Base-by-base conservation (phyloP, 2,888 invertebrate genomes). In the Spatulosminthurus flaviceps region DNA sequence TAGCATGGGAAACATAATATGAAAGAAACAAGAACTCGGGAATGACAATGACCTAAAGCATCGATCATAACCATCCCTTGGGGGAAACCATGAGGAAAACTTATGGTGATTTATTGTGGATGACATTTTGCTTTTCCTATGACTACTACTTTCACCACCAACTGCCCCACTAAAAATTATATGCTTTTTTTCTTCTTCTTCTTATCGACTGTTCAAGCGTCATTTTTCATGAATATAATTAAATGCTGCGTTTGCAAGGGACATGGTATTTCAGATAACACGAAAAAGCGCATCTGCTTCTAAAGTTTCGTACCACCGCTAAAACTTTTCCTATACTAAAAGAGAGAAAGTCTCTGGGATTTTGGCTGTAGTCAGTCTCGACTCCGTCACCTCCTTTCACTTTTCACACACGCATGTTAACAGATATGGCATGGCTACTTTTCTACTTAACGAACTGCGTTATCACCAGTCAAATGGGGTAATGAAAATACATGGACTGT, bases 331-430 rank as follows among this genome's bases (percentile, higher is more conserved):
- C n/a, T n/a, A n/a, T n/a, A n/a, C n/a, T n/a, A n/a, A n/a, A n/a
- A n/a, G n/a, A n/a, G n/a, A n/a, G n/a, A n/a, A n/a, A n/a, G n/a
- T n/a, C n/a, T 64, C 22, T 21, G 64, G 22, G 21, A 64, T n/a
- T 11, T 64, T 1, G 21, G 64, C n/a, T n/a, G n/a, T n/a, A 64
- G 64, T 64, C 22, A 24, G 24, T 16, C n/a, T 51, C 51, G 16
- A 2, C 16, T 2, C 16, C 16, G 51, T 51, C 51, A 51, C 51
- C 51, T 51, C 51, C 51, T 19, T 51, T n/a, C 51, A 51, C 51
- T 51, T 51, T 51, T 51, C 51, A 51, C 51, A n/a, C 51, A 51
- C 51, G 51, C 51, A 51, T 51, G 5, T 51, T n/a, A 51, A 51
- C 51, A 51, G 51, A 51, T 51, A 51, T 19, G n/a, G 51, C 51